Evolutionary conservation across 2,888 invertebrate genomes (phyloP).

Genomic region (Nymphalis urticae): DNA sequence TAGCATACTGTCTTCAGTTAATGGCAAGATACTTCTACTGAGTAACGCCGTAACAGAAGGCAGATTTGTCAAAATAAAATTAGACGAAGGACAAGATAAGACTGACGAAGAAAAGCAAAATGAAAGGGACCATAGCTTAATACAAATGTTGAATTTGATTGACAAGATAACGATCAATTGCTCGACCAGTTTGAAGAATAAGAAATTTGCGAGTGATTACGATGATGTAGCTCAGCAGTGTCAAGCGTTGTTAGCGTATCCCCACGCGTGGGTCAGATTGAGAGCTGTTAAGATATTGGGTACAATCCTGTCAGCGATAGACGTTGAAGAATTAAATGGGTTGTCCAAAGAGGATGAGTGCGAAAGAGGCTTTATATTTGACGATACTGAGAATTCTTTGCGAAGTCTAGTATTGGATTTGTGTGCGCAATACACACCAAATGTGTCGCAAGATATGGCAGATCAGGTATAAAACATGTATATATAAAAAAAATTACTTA

Average conservation of each 20-base stretch:
- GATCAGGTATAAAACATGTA: slow-evolving; percentile 79
- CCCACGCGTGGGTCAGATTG: slow-evolving; percentile 93
- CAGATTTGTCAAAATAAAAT: slow-evolving; percentile 80
- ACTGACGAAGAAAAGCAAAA: slow-evolving; percentile 83
- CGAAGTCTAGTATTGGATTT: slow-evolving; percentile 87
- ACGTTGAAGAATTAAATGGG: slow-evolving; percentile 82
- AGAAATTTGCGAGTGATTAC: slow-evolving; percentile 67
- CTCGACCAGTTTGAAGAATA: slow-evolving; percentile 79
- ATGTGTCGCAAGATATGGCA: slow-evolving; percentile 86
- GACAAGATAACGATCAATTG: slow-evolving; percentile 85
- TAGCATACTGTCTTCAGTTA: slow-evolving; percentile 82
- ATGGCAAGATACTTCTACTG: slow-evolving; percentile 76
- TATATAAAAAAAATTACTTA: neutral
- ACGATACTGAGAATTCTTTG: slow-evolving; percentile 82
- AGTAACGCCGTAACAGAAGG: slow-evolving; percentile 79
- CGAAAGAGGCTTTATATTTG: slow-evolving; percentile 82
- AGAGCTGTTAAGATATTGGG: slow-evolving; percentile 89
- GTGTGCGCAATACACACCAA: slow-evolving; percentile 87
- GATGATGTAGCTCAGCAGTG: slow-evolving; percentile 85
- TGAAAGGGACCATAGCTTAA: slow-evolving; percentile 87
- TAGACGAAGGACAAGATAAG: slow-evolving; percentile 58
- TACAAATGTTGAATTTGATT: slow-evolving; percentile 87
- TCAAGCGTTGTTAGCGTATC: slow-evolving; percentile 88
- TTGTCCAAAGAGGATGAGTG: slow-evolving; percentile 64
- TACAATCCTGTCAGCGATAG: slow-evolving; percentile 84